These are phyloP conservation scores for Mastigias papua DNA, from an alignment of 30 jellyfish, hydroid and myxozoan genomes.

Conservation along the genomic window DNA sequence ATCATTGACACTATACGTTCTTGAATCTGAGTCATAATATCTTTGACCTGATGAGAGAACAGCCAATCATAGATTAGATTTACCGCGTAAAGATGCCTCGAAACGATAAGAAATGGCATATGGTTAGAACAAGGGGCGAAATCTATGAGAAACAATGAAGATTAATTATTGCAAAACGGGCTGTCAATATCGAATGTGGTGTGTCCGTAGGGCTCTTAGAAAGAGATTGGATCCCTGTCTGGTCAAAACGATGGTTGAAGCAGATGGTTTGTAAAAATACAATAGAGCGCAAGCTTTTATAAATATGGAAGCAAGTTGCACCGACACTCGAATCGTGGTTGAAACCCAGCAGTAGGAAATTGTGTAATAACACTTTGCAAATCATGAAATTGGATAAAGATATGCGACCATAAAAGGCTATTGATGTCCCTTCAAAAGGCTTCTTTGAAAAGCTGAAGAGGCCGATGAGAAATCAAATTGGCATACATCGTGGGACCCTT, in stretches of 20 bases:
- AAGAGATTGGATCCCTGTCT: neutral
- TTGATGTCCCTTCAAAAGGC: neutral
- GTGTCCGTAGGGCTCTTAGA: neutral
- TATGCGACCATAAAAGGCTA: conserved; percentile 4
- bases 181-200: neutral
- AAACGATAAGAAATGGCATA: neutral
- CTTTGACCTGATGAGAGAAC: neutral
- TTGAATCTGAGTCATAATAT: neutral
- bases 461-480: neutral
- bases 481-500: neutral
- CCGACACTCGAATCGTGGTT: neutral
- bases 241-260: neutral
- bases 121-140: neutral
- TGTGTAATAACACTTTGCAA: neutral
- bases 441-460: neutral
- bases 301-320: neutral
- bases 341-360: conserved; percentile 29
- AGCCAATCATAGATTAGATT: neutral
- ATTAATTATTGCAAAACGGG: neutral
- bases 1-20: neutral
- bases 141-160: neutral
- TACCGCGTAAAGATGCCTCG: neutral
- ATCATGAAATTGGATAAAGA: conserved; percentile 10
- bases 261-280: conserved; percentile 18
- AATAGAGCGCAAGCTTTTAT: conserved; percentile 9